phyloP scores from a whole-genome alignment of 2,797 vertebrate species.

The Alca torda region DNA sequence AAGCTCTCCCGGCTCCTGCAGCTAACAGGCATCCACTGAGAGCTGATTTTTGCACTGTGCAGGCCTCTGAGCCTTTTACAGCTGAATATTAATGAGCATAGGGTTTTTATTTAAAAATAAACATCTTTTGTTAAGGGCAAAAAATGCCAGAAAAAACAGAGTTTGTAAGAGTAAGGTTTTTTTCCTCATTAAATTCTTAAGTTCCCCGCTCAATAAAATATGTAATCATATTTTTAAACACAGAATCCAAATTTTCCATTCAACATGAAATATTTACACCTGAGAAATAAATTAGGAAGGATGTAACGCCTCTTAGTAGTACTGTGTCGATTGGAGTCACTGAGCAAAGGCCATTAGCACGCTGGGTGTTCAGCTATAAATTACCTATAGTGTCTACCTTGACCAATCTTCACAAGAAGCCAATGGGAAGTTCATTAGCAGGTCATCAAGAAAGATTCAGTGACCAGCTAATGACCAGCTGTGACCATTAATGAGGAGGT shows the following conservation, averaged over 20 bases:
- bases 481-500: neutral
- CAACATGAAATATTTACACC: neutral
- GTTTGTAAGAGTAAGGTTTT: neutral
- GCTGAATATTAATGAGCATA: neutral
- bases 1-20: neutral
- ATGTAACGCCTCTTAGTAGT: neutral
- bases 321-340: neutral
- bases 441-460: slow-evolving; percentile 22
- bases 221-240: neutral
- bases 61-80: neutral
- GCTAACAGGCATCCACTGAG: neutral
- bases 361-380: slow-evolving; percentile 22
- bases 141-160: neutral
- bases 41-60: neutral
- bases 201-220: neutral
- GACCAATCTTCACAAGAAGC: slow-evolving; percentile 28
- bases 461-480: neutral
- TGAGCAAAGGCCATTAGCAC: neutral
- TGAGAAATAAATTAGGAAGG: slow-evolving; percentile 17
- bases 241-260: neutral
- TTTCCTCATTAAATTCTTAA: neutral
- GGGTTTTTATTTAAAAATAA: neutral
- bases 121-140: neutral
- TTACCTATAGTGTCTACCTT: slow-evolving; percentile 8
- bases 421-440: slow-evolving; percentile 39